A percentile compares a stretch with the other conserved stretches of the same genome.
Evolutionary conservation across 2,888 invertebrate genomes (phyloP).

Genomic region (Dastarcus helophoroides): DNA sequence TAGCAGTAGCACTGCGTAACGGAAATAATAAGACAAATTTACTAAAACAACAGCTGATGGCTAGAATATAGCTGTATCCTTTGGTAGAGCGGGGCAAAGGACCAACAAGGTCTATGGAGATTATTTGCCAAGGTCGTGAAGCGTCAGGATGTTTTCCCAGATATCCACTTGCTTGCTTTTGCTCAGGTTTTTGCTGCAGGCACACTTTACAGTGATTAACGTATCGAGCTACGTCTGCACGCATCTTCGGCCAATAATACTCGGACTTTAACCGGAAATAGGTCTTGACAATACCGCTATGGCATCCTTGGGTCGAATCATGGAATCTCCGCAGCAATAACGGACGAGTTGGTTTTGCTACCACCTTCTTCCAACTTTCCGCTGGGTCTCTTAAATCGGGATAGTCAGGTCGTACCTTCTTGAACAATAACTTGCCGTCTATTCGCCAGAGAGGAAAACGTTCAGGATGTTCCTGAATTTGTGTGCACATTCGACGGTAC

Average conservation of each 20-base stretch:
- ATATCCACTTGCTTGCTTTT: slow-evolving; percentile 7
- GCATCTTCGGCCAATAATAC: slow-evolving; percentile 11
- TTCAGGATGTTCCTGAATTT: slow-evolving; percentile 4
- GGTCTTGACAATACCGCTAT: slow-evolving; percentile 6
- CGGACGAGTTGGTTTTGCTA: slow-evolving; percentile 4
- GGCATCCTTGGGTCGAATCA: slow-evolving; percentile 3
- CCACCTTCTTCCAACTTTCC: slow-evolving; percentile 9
- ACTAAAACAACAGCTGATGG: slow-evolving; percentile 13
- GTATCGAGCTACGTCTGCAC: slow-evolving; percentile 8
- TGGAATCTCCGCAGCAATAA: slow-evolving; percentile 2
- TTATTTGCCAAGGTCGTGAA: slow-evolving; percentile 11
- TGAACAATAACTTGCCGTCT: slow-evolving; percentile 4
- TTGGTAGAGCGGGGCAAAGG: slow-evolving; percentile 10
- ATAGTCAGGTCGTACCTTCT: slow-evolving; percentile 3
- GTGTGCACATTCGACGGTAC: slow-evolving; percentile 7
- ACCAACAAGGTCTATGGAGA: slow-evolving; percentile 14
- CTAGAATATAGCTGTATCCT: slow-evolving; percentile 12
- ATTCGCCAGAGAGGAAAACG: slow-evolving; percentile 4
- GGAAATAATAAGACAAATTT: slow-evolving; percentile 14
- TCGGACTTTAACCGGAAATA: slow-evolving; percentile 5
- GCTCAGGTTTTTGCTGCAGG: slow-evolving; percentile 10
- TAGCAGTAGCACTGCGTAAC: too few relatives aligned
- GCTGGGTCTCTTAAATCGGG: not conserved
- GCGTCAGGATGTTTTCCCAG: slow-evolving; percentile 8
- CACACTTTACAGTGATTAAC: slow-evolving; percentile 11